Evolutionary conservation across 2,113 vertebrate species (phyloP), one percentile per base, ranked within the genome.

Genomic region (Alethe diademata): DNA sequence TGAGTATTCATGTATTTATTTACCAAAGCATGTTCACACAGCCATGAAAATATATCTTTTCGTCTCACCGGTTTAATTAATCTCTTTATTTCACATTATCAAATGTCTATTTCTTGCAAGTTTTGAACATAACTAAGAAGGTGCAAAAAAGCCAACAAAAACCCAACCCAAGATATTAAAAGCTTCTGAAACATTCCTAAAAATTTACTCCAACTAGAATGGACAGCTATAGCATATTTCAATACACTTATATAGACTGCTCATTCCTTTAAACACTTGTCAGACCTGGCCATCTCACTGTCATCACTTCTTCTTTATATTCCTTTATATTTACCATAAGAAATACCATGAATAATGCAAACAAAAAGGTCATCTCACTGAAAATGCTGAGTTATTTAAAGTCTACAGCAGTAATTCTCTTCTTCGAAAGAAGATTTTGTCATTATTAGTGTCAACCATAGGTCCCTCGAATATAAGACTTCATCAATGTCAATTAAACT

Each of bases 401-500:
- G 80, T 87, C 72, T 82, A 73, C 11, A 9, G 16, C 3, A 13
- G 45, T 72, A 95, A 94, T 94, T 67, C 70, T 87, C 81, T 71
- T 92, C 56, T 89, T 91, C 35, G 75, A 69, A 95, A 86, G 62
- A 95, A 78, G 62, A 78, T 87, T 91, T 96, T 95, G 85, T 90
- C 91, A 94, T 96, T 94, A 92, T 82, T 90, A 92, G 57, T 76
- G 93, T 96, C 92, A 95, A 18, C 35, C 31, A 47, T 70, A 76
- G 91, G 88, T 95, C 93, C 83, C 56, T 58, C 94, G 76, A 93
- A 91, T 92, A 62, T 75, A 92, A 92, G 84, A 29, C 86, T 93
- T 93, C 90, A 92, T 94, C 93, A 92, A 93, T 93, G 88, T 83
- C 87, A 94, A 95, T 97, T 96, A 97, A 97, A 97, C 96, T 84